Base-by-base conservation (phyloP, 2,113 vertebrate genomes). In the Odontesthes bonariensis region DNA sequence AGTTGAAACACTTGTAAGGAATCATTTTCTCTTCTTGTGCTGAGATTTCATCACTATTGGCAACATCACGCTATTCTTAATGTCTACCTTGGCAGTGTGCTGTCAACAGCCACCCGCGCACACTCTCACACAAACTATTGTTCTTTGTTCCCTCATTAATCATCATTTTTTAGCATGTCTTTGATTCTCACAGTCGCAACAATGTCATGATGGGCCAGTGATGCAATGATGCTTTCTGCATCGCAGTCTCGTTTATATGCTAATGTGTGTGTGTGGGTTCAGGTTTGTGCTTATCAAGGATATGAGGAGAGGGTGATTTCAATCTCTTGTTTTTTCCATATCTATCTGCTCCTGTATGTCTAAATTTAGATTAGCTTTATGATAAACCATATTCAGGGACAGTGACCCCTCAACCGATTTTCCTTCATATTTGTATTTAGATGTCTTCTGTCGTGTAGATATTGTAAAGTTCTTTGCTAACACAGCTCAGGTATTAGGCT, bases 41-140 rank as follows among this genome's bases (percentile, higher is more conserved):
- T 73, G 66, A 75, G 77, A 87, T 86, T 70, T 54, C 55, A 85
- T 92, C 75, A 70, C 79, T 84, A 65, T 69, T 86, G 87, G 90
- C 89, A 92, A 89, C 87, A 31, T 82, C 58, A 49, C 23, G 42
- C 67, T 74, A 67, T 80, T 86, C 86, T 76, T 84, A 66, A 84
- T 86, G 76, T 92, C 78, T 79, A 13, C 64, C 76, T 66, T 54
- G 44, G 67, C 76, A 4, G 57, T n/a, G 14, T 76, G 68, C 69
- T 81, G 73, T 90, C 75, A 84, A 81, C 89, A 79, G 75, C 77
- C 83, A 58, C 82, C 86, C 67, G 12, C 84, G 14, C 86, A 87
- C 66, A 8, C 73, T 12, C 62, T 61, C 17, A 2, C 57, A 27
- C 46, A 77, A 76, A 76, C 62, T 65, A 59, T 83, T 79, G 58